Conservation (phyloP, 1,140 invertebrate genomes). For the Euschistus heros region DNA sequence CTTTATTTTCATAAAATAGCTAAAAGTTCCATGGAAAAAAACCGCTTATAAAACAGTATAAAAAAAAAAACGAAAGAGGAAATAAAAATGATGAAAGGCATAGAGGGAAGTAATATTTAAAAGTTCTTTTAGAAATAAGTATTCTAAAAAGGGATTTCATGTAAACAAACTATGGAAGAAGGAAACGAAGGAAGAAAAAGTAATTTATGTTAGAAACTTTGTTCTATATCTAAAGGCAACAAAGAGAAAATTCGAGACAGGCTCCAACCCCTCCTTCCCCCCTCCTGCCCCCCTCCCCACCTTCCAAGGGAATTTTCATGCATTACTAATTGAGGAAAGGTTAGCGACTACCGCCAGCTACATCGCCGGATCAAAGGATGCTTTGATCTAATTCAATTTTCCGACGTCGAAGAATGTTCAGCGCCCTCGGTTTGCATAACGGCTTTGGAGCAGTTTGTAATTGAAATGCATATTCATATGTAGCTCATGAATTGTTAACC, state of each 20-base stretch:
- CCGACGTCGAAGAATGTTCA: too few species aligned
- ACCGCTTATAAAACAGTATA: too few species aligned
- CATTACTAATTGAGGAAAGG: conserved; percentile 5
- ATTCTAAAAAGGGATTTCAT: neutral
- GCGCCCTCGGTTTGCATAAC: conserved; percentile 1
- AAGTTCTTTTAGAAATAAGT: too few species aligned
- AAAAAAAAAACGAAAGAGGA: too few species aligned
- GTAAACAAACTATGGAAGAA: neutral
- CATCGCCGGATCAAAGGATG: too few species aligned
- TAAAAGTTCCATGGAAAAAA: too few species aligned
- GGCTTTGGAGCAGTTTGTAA: conserved; percentile 10
- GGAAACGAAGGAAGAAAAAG: neutral
- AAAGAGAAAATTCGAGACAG: conserved; percentile 15
- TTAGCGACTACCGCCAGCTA: neutral
- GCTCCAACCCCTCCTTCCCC: neutral
- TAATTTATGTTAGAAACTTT: conserved; percentile 12
- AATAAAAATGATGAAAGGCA: too few species aligned
- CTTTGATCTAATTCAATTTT: too few species aligned
- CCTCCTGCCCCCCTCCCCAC: neutral
- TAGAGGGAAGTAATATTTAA: too few species aligned
- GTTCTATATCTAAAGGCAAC: neutral
- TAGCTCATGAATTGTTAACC: conserved; percentile 8
- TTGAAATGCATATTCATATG: conserved; percentile 17
- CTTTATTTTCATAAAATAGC: too few species aligned
- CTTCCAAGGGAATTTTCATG: neutral